Base-by-base conservation (phyloP, 2,113 vertebrate genomes). In the Tachysurus vachellii region DNA sequence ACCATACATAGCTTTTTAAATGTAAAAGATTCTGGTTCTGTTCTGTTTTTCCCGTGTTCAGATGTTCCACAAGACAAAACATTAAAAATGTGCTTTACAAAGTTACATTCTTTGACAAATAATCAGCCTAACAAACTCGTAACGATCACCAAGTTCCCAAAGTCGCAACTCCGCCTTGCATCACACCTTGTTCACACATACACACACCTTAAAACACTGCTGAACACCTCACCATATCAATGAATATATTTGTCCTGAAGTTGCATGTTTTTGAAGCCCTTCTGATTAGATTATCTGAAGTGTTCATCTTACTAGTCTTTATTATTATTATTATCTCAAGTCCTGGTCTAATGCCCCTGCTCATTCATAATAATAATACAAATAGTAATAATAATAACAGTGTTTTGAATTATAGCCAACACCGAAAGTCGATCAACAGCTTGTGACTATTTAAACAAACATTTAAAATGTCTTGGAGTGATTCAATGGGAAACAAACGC, bases 401-500 rank as follows among this genome's bases (percentile, higher is more conserved):
- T 21, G 53, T 57, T 36, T 57, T 80, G 47, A 31, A 80, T 80
- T 21, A 31, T 3, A 80, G n/a, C 50, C 53, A 77, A 26, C 47
- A 77, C 23, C 14, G 73, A 54, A 47, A 13, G 47, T 12, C 26
- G 26, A 47, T 73, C 12, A 28, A 16, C 2, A 16, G 13, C 47
- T 16, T 77, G 11, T 53, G 75, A 77, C 26, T 5, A 14, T 17
- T 56, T n/a, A 5, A 23, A 26, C 36, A 36, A 36, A 36, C 36
- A 36, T 36, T 36, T 36, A 1, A 36, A 36, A 36, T 81, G 13
- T 70, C 79, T 50, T 64, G 44, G 44, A 79, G 64, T 82, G 70
- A 42, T 84, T 79, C 61, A 80, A 86, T 82, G 42, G 88, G 62
- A 81, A 88, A 84, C 79, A 85, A 91, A 89, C 83, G 23, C 73